Percentiles rank a stretch among this genome's conserved stretches.
Evolutionary conservation across 2,113 vertebrate species (phyloP).

Genomic region (Engraulis encrasicolus): DNA sequence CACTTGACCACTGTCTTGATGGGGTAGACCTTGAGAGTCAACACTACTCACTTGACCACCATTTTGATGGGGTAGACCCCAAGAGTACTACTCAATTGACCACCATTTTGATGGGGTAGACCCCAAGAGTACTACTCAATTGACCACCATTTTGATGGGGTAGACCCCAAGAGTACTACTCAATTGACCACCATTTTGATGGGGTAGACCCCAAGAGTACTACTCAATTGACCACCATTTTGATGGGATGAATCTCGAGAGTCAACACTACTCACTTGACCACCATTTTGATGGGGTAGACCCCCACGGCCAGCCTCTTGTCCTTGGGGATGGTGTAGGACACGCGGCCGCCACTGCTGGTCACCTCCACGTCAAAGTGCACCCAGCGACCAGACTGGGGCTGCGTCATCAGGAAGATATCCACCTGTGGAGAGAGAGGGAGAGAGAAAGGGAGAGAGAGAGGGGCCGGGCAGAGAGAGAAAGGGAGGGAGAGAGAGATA

Average conservation of each 20-base stretch:
- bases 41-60: too few relatives aligned
- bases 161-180: too few relatives aligned
- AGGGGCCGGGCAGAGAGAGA: background rate
- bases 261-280: constrained; percentile 86
- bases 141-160: too few relatives aligned
- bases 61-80: constrained; percentile 94
- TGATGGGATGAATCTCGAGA: too few relatives aligned
- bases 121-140: too few relatives aligned
- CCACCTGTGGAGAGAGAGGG: constrained; percentile 79
- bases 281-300: constrained; percentile 97
- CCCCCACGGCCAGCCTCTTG: constrained; percentile 87
- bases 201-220: too few relatives aligned
- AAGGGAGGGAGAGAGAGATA: too few relatives aligned
- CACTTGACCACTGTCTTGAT: too few relatives aligned
- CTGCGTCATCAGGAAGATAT: constrained; percentile 91
- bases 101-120: too few relatives aligned
- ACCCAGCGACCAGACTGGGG: constrained; percentile 94
- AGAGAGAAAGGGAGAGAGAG: background rate
- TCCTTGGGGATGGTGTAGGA: constrained; percentile 86
- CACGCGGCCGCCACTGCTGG: constrained; percentile 91
- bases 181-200: too few relatives aligned
- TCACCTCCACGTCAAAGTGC: constrained; percentile 93
- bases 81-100: constrained; percentile 84
- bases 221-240: too few relatives aligned
- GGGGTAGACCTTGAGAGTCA: too few relatives aligned